phyloP scores from a whole-genome alignment of 2,797 vertebrate species.

The Cossypha caffra region DNA sequence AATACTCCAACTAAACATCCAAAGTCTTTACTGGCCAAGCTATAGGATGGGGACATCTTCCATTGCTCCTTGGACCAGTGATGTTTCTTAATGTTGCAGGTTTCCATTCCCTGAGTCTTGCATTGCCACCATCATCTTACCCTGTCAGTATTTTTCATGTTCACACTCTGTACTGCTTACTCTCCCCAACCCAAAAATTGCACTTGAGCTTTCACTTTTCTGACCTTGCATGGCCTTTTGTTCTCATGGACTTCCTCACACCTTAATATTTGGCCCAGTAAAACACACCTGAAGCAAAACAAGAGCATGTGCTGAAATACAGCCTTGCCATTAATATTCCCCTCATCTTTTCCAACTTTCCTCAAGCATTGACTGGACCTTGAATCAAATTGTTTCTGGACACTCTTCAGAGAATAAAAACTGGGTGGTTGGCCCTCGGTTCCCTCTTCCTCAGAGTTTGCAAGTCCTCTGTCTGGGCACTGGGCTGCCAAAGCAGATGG shows the following conservation, averaged over 20 bases:
- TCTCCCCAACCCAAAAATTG: not conserved
- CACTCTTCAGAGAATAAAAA: not conserved
- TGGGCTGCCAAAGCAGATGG: not conserved
- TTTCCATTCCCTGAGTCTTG: not conserved
- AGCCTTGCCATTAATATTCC: not conserved
- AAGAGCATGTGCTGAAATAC: not conserved
- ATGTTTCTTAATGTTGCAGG: not conserved
- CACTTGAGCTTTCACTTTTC: not conserved
- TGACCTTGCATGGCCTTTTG: not conserved
- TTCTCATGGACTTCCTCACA: not conserved
- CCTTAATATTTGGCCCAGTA: not conserved
- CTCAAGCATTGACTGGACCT: not conserved
- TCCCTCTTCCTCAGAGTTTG: not conserved
- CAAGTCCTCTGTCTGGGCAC: not conserved
- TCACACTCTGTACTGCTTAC: not conserved
- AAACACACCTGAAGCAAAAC: not conserved
- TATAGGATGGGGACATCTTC: not conserved
- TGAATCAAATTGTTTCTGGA: not conserved
- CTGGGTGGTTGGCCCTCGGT: not conserved
- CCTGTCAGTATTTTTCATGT: not conserved
- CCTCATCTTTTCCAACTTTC: not conserved
- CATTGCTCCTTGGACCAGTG: not conserved
- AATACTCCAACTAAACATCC: not conserved
- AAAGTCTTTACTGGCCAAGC: not conserved
- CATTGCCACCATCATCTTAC: not conserved